Percentiles rank a stretch among this genome's conserved stretches.
Evolutionary conservation across 2,888 invertebrate genomes (phyloP).

Genomic region (Poecilus cupreus): DNA sequence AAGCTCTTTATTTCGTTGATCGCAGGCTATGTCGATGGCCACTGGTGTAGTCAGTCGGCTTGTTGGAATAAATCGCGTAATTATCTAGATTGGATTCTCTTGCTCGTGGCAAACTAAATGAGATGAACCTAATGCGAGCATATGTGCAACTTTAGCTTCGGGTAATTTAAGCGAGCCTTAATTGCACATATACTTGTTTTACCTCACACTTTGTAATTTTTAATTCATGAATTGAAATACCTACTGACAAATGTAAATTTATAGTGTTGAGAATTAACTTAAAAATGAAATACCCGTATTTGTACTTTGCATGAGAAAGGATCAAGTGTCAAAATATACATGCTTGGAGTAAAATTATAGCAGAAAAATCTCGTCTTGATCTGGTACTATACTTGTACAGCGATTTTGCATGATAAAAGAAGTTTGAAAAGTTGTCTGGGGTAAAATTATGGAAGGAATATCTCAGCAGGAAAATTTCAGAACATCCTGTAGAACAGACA

Average conservation of each 20-base stretch:
- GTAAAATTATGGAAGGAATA: not conserved
- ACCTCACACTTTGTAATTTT: conserved; percentile 4
- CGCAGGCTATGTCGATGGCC: not conserved
- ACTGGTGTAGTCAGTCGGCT: conserved; percentile 6
- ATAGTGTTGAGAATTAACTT: too few species aligned
- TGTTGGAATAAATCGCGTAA: conserved; percentile 53
- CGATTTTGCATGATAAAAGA: conserved; percentile 18
- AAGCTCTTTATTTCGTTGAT: conserved; percentile 36
- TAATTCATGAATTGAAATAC: not conserved
- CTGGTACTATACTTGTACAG: not conserved
- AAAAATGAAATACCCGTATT: not conserved
- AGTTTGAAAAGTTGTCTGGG: not conserved
- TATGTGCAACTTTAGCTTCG: not conserved
- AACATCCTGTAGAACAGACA: conserved; percentile 24
- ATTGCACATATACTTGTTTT: conserved; percentile 8
- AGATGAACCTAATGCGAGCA: conserved; percentile 20
- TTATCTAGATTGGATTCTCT: conserved; percentile 50
- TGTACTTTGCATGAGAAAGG: not conserved
- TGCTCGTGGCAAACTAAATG: conserved; percentile 5
- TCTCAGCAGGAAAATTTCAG: conserved; percentile 32
- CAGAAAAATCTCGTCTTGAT: not conserved
- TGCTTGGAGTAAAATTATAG: not conserved
- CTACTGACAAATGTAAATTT: too few species aligned
- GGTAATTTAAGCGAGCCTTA: conserved; percentile 13
- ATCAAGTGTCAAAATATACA: not conserved